phyloP scores from a whole-genome alignment of 2,113 vertebrate genomes.

The Gobiocypris rarus region DNA sequence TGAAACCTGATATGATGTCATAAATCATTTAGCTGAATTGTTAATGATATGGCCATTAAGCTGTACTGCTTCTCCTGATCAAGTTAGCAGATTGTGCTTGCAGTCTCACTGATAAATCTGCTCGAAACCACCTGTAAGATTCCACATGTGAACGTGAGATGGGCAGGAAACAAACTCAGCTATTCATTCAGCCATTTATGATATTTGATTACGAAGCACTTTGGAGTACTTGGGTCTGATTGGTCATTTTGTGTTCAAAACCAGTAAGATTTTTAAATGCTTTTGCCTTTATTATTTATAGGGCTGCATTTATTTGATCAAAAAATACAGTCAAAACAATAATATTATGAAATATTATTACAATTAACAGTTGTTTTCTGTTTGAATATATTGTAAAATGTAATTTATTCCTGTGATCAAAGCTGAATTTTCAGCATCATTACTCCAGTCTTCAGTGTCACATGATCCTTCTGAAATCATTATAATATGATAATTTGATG shows the following conservation, averaged over 20 bases:
- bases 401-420: not conserved
- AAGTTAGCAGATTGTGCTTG: not conserved
- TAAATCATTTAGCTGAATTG: not conserved
- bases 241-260: not conserved
- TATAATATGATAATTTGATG: too few relatives aligned
- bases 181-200: not conserved
- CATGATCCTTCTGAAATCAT: not conserved
- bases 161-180: not conserved
- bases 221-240: not conserved
- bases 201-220: not conserved
- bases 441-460: not conserved
- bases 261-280: not conserved
- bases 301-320: not conserved
- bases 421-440: not conserved
- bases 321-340: not conserved
- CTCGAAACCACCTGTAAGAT: not conserved
- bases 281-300: not conserved
- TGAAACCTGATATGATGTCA: not conserved
- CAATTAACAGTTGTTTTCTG: not conserved
- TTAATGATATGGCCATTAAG: not conserved
- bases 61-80: not conserved
- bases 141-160: slow-evolving; percentile 1
- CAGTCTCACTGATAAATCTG: slow-evolving; percentile 5
- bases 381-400: not conserved
- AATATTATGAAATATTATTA: not conserved